Conservation (phyloP, 2,888 invertebrate species). For the Pemphredon lugubris region DNA sequence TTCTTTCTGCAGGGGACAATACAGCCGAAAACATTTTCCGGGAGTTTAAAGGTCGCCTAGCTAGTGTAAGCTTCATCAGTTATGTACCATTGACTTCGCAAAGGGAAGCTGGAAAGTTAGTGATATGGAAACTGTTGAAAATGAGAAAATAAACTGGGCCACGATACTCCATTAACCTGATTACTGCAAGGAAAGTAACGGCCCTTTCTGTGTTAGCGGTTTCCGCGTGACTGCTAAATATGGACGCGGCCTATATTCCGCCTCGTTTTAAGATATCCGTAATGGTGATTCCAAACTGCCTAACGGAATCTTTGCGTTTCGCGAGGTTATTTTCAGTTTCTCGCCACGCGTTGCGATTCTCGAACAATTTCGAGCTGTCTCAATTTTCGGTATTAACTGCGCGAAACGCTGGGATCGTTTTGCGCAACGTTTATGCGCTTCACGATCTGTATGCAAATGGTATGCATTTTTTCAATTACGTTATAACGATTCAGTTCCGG, state of each 20-base stretch:
- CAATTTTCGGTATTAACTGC: too few species aligned
- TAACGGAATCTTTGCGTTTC: too few species aligned
- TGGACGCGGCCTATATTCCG: conserved; percentile 58
- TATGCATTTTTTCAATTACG: too few species aligned
- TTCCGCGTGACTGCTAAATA: conserved; percentile 51
- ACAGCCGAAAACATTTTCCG: conserved; percentile 2
- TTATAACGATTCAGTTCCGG: too few species aligned
- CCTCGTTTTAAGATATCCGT: conserved; percentile 45
- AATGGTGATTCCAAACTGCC: conserved; percentile 33
- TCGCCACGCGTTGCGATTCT: too few species aligned
- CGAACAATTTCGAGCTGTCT: too few species aligned
- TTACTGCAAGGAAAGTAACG: conserved; percentile 64
- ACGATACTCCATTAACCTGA: conserved; percentile 71
- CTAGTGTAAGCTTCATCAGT: conserved; percentile 18
- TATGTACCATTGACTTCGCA: conserved; percentile 44
- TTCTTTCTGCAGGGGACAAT: conserved; percentile 17
- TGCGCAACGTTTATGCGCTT: too few species aligned
- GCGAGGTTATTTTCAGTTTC: too few species aligned
- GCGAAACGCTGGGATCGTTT: too few species aligned
- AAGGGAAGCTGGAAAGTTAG: conserved; percentile 25
- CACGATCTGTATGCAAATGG: too few species aligned
- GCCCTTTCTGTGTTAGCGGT: conserved; percentile 50
- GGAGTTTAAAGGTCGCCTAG: background rate
- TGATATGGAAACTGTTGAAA: conserved; percentile 42
- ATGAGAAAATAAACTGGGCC: conserved; percentile 63